Evolutionary conservation across 2,113 vertebrate species (phyloP).

Genomic region (Sorex fumeus): DNA sequence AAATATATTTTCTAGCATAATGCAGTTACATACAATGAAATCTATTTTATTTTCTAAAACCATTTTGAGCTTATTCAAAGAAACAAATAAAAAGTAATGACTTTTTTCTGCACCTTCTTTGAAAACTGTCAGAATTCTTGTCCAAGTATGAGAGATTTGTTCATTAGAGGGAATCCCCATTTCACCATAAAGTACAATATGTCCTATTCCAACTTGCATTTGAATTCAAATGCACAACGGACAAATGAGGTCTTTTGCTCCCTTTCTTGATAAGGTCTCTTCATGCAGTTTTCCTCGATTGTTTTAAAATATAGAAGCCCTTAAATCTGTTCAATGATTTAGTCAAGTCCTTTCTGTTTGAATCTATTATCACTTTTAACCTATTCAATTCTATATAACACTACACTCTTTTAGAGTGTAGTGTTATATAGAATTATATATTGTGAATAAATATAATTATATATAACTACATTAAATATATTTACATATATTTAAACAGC

Average conservation of each 20-base stretch:
- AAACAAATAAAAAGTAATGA: background rate
- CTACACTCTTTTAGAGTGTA: too few species aligned
- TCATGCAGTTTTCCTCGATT: background rate
- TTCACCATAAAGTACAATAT: background rate
- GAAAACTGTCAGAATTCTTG: conserved; percentile 1
- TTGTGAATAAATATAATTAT: too few species aligned
- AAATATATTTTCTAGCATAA: background rate
- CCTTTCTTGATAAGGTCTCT: background rate
- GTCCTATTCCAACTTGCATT: too few species aligned
- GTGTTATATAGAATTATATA: too few species aligned
- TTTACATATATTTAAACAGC: too few species aligned
- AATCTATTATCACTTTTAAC: background rate
- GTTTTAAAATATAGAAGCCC: background rate
- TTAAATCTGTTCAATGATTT: conserved; percentile 7
- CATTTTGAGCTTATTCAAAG: conserved; percentile 3
- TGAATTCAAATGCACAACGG: too few species aligned
- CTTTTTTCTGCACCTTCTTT: background rate
- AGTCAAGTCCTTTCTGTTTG: background rate
- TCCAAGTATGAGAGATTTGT: background rate
- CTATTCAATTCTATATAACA: background rate
- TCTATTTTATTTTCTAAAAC: background rate
- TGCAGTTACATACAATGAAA: background rate
- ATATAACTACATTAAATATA: too few species aligned
- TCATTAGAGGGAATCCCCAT: background rate
- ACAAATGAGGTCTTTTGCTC: too few species aligned